phyloP scores from a whole-genome alignment of 2,888 invertebrate species.

The Dusona sp. region DNA sequence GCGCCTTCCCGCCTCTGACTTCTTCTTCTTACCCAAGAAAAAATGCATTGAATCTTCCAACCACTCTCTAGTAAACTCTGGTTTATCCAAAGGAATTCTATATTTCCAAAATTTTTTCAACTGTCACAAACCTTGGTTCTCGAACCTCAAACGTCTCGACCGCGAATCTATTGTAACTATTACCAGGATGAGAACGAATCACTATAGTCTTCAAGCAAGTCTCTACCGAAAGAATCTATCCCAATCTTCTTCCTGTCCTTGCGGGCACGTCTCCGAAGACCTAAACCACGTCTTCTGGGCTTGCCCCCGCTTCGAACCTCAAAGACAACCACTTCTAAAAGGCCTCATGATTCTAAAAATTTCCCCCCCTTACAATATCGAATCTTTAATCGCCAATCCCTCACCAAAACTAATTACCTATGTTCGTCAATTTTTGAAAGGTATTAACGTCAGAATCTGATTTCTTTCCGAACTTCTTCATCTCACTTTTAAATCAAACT shows the following conservation, averaged over 20 bases:
- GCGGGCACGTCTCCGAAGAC: neutral
- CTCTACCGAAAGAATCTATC: constrained; percentile 12
- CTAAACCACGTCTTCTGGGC: neutral
- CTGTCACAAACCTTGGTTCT: constrained; percentile 17
- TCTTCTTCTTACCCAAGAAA: neutral
- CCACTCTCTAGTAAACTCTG: neutral
- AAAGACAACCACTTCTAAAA: neutral
- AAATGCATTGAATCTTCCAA: neutral
- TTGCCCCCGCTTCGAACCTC: neutral
- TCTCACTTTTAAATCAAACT: no score
- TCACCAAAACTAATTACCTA: neutral
- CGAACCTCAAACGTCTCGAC: neutral
- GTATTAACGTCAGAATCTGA: no score
- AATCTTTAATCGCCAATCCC: constrained; percentile 30
- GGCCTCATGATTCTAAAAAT: neutral
- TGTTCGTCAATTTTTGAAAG: no score
- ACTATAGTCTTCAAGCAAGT: constrained; percentile 21
- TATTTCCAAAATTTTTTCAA: constrained; percentile 17
- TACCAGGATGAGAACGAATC: constrained; percentile 30
- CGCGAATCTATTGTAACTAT: constrained; percentile 8
- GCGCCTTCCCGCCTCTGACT: constrained; percentile 24
- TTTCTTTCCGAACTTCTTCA: no score
- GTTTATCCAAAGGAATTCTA: neutral
- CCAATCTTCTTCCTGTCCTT: constrained; percentile 1
- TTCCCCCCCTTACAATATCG: constrained; percentile 28